Conservation (phyloP, 1,140 invertebrate genomes). For the Aricia agestis region DNA sequence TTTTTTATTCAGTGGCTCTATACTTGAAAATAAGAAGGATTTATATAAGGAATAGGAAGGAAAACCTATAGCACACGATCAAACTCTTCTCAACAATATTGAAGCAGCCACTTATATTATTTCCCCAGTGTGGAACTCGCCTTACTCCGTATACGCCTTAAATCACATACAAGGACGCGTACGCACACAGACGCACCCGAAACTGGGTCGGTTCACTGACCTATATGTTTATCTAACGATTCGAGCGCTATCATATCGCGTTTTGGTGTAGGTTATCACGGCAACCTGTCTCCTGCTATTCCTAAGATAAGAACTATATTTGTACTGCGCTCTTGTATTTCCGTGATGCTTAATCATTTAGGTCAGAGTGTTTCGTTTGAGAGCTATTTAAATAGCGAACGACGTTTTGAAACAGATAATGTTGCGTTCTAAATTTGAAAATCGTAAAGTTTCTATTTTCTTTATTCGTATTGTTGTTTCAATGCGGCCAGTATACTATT, state of each 20-base stretch:
- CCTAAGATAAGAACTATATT: constrained; percentile 40
- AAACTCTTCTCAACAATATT: no score
- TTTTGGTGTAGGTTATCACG: constrained; percentile 69
- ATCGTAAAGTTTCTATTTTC: no score
- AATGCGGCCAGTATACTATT: no score
- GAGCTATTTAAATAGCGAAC: not conserved
- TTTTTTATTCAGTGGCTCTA: no score
- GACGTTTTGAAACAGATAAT: no score
- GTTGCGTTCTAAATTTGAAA: no score
- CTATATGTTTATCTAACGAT: constrained; percentile 75
- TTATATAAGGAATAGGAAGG: no score
- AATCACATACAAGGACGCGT: constrained; percentile 4
- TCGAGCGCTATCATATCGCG: constrained; percentile 65
- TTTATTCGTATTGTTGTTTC: no score
- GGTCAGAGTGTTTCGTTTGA: constrained; percentile 13
- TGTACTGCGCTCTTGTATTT: constrained; percentile 13
- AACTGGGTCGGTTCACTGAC: constrained; percentile 74
- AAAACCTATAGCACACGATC: no score
- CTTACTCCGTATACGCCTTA: not conserved
- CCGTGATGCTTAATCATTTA: constrained; percentile 17
- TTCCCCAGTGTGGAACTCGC: not conserved
- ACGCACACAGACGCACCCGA: constrained; percentile 37
- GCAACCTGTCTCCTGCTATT: constrained; percentile 67
- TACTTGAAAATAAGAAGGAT: no score
- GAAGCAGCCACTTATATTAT: no score